These are phyloP conservation scores for Saccopteryx leptura DNA, from an alignment of 2,113 vertebrate species.

Conservation along the genomic window DNA sequence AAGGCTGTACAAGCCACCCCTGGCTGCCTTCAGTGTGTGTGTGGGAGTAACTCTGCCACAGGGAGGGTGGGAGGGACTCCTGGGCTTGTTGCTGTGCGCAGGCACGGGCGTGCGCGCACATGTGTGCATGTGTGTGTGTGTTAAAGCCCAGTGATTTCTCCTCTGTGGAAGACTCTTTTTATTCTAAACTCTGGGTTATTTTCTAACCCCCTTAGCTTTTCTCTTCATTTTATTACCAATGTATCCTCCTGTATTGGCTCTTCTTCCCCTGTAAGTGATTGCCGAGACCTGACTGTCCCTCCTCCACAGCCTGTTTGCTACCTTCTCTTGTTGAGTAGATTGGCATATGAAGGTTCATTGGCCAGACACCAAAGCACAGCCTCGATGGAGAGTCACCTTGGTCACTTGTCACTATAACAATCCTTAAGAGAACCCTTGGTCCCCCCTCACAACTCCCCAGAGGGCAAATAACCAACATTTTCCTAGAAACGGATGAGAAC, in stretches of 20 bases:
- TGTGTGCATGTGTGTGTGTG: slow-evolving; percentile 70
- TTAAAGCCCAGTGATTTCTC: slow-evolving; percentile 73
- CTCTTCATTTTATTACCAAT: slow-evolving; percentile 6
- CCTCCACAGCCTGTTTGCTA: not conserved
- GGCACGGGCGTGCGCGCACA: too few relatives aligned
- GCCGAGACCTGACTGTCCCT: not conserved
- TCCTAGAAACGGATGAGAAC: slow-evolving; percentile 60
- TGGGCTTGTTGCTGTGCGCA: too few relatives aligned
- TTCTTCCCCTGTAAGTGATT: slow-evolving; percentile 30
- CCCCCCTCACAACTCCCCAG: not conserved
- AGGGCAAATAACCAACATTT: slow-evolving; percentile 56
- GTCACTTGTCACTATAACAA: not conserved
- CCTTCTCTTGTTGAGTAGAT: not conserved
- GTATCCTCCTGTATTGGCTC: not conserved
- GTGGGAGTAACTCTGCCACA: slow-evolving; percentile 88
- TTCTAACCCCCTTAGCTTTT: slow-evolving; percentile 37
- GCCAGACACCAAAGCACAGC: not conserved
- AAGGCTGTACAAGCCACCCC: slow-evolving; percentile 85
- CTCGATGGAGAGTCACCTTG: not conserved
- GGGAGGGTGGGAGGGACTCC: slow-evolving; percentile 46
- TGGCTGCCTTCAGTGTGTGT: slow-evolving; percentile 87
- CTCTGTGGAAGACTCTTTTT: slow-evolving; percentile 59
- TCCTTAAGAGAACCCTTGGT: not conserved
- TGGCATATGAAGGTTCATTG: not conserved
- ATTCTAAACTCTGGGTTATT: slow-evolving; percentile 21